Base-by-base conservation (phyloP, 2,888 invertebrate species). In the Eupithecia abbreviata region DNA sequence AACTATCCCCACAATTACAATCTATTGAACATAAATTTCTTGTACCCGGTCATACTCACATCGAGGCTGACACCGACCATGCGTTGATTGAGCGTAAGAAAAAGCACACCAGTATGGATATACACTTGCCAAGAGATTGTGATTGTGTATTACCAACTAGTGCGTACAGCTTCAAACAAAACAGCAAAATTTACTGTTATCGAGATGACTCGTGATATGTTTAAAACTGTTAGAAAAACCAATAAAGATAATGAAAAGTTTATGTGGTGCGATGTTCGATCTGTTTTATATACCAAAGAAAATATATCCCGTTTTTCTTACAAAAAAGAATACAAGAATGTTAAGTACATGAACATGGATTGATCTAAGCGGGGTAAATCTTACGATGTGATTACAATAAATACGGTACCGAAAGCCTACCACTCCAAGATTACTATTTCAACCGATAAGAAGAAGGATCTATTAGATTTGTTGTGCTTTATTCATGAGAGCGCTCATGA, bases 21-120 rank as follows among this genome's bases (percentile, higher is more conserved):
- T 72, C 71, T 68, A 82, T 83, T 55, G 77, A 84, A 73, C 82
- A 84, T 70, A 84, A 81, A 79, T 84, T 83, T 77, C 73, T 84
- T 73, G 76, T 81, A 51, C 77, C 81, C 55, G 81, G 82, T 43
- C 80, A 83, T 80, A 82, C 78, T 71, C 81, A 81, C 74, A 74
- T 80, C 79, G 78, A 81, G 73, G 81, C 78, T 71, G 79, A 81
- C 69, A 78, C 78, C 71, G 79, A 81, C 58, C 80, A 81, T 77
- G 77, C 72, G 47, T 66, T 72, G 66, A 72, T 72, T 66, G 72
- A 72, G 66, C 66, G 72, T 66, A 72, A 72, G 58, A 71, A 72
- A 49, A 72, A 72, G 66, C 65, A 79, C 72, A 75, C 70, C 30
- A 79, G 69, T 74, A 78, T 80, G 80, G 72, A 81, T 77, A 82